Percentiles rank a stretch among this genome's conserved stretches.
These are phyloP conservation scores for Idris sp. DNA, from an alignment of 1,140 invertebrate species.

Conservation along the genomic window DNA sequence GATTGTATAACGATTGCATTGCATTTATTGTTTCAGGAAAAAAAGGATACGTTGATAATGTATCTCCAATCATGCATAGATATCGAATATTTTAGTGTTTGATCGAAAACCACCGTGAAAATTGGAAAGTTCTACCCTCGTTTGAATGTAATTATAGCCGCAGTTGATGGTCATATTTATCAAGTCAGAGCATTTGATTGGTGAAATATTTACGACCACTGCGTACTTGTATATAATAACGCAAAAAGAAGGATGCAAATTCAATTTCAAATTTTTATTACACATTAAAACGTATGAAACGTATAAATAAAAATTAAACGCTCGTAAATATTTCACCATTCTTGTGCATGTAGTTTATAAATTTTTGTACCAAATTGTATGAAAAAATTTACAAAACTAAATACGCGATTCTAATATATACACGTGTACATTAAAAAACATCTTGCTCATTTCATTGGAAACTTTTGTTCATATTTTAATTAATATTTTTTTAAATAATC, in stretches of 20 bases:
- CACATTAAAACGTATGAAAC: slow-evolving; percentile 27
- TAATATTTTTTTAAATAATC: neutral
- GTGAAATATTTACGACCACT: slow-evolving; percentile 47
- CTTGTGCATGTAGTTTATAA: slow-evolving; percentile 21
- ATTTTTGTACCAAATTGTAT: slow-evolving; percentile 42
- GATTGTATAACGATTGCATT: slow-evolving; percentile 17
- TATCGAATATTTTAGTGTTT: slow-evolving; percentile 51
- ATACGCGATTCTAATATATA: slow-evolving; percentile 28
- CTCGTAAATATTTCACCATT: slow-evolving; percentile 43
- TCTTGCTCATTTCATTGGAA: slow-evolving; percentile 24
- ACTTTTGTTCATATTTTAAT: no score
- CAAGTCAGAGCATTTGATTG: slow-evolving; percentile 37
- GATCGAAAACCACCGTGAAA: slow-evolving; percentile 33
- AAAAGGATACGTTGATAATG: slow-evolving; percentile 37
- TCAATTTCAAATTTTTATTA: slow-evolving; percentile 52
- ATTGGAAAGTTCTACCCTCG: slow-evolving; percentile 60
- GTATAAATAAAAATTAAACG: slow-evolving; percentile 25
- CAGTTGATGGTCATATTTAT: slow-evolving; percentile 45
- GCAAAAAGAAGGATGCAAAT: slow-evolving; percentile 32
- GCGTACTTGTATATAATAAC: slow-evolving; percentile 48
- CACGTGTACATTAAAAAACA: slow-evolving; percentile 19
- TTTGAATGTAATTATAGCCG: slow-evolving; percentile 47
- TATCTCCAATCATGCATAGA: slow-evolving; percentile 44
- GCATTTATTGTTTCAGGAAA: slow-evolving; percentile 37
- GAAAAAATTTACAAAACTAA: slow-evolving; percentile 18